phyloP scores from a whole-genome alignment of 92 coral and sea anemone species.

The Zoanthus solanderi region DNA sequence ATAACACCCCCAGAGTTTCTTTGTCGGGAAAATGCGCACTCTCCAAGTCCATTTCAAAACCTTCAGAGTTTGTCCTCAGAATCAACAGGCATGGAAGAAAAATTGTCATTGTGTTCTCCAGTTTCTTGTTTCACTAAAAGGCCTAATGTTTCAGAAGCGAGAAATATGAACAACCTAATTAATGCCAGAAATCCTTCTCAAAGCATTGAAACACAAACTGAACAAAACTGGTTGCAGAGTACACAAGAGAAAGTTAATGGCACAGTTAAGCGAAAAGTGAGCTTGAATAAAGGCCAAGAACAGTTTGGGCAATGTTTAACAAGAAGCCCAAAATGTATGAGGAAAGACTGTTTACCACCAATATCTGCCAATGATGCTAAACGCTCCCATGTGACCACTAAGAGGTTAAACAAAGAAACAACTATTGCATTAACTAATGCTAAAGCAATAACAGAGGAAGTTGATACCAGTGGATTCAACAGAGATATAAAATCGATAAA shows the following conservation, averaged over 20 bases:
- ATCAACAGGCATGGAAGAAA: neutral
- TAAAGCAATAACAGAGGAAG: neutral
- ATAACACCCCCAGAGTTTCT: neutral
- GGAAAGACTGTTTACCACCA: neutral
- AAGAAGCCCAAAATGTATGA: slow-evolving; percentile 13
- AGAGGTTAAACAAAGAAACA: neutral
- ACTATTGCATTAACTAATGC: neutral
- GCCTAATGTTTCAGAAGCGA: slow-evolving; percentile 1
- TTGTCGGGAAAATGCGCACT: neutral
- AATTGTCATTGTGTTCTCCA: neutral
- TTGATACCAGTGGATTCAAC: neutral
- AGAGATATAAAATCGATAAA: neutral
- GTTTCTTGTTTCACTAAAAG: neutral
- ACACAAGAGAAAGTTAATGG: neutral
- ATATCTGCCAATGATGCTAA: neutral
- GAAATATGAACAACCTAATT: neutral
- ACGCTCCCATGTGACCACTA: neutral
- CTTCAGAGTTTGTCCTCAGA: neutral
- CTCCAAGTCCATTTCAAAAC: neutral
- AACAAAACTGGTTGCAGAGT: neutral
- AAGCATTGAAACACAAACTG: neutral
- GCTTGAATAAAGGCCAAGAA: neutral
- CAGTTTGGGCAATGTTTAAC: neutral
- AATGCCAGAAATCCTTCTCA: neutral
- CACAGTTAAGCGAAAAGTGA: neutral